Evolutionary conservation across 2,797 vertebrate species (phyloP), one percentile per base, ranked within the genome.

Genomic region (Erpetoichthys calabaricus): DNA sequence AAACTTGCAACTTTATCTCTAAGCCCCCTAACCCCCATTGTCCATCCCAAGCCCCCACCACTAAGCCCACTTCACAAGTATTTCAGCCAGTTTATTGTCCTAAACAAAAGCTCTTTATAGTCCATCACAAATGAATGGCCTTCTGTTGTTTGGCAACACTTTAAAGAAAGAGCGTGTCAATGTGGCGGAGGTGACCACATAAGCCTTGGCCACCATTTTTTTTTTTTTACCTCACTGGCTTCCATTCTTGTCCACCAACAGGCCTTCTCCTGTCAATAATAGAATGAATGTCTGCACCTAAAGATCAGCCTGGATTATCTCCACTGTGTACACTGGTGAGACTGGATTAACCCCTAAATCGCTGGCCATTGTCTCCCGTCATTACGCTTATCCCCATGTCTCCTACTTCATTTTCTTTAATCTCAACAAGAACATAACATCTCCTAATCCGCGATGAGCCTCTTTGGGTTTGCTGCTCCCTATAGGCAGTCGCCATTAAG

Each of bases 301-400:
- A 62, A 63, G 59, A 73, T 70, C 60, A 60, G 44, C 56, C 60
- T 67, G 78, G 81, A 82, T 86, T 80, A 86, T 67, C 73, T 72
- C 71, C 60, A 64, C 67, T 75, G 76, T 79, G 70, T 74, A 71
- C 60, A 66, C 53, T 59, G 62, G 58, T 63, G 73, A 71, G 69
- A 68, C 70, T 64, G 74, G 77, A 82, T 85, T 85, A 84, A 81
- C 73, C 71, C 61, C 69, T 65, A 47, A 62, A 60, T 74, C 73
- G 60, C 70, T 65, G 45, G 51, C 64, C 53, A 72, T 85, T 84
- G 81, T 84, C 76, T 73, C 68, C 73, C 67, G 70, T 78, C 76
- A 70, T 81, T 80, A 70, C 78, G 65, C 70, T 77, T 70, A 80
- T 74, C 80, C 79, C 63, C 60, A 60, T 73, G 80, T 75, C 72